phyloP scores from a whole-genome alignment of 2,113 vertebrate species.

The Otocyon megalotis region DNA sequence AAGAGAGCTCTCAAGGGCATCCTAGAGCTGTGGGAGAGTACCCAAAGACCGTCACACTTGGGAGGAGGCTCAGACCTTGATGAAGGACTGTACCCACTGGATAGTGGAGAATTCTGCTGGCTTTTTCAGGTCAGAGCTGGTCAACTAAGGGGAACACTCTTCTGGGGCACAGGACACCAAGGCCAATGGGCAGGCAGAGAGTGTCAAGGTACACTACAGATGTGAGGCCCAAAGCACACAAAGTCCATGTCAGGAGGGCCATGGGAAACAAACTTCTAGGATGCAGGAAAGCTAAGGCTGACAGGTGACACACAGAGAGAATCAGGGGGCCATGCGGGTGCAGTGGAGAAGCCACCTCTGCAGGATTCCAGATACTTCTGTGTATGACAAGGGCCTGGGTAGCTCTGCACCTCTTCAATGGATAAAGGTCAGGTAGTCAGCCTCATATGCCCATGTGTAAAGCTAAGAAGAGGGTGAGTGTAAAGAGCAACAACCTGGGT shows the following conservation, averaged over 20 bases:
- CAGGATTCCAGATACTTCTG: background rate
- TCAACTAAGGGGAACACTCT: rapidly evolving
- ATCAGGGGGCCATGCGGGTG: background rate
- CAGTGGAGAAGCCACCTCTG: background rate
- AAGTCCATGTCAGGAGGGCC: too few species aligned
- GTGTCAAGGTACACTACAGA: background rate
- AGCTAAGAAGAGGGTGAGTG: background rate
- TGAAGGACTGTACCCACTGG: background rate
- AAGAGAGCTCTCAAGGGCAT: background rate
- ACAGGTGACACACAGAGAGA: background rate
- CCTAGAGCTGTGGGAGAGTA: background rate
- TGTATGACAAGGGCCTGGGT: background rate
- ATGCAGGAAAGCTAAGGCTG: background rate
- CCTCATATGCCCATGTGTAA: rapidly evolving
- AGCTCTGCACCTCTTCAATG: background rate
- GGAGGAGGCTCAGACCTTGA: too few species aligned
- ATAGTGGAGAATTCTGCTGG: background rate
- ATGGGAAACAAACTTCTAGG: background rate
- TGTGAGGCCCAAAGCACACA: rapidly evolving
- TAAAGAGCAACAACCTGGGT: background rate
- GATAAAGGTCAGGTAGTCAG: background rate
- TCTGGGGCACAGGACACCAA: background rate
- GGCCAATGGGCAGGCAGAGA: background rate
- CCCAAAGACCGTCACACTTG: background rate
- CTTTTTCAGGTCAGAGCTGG: background rate